A percentile compares a stretch with the other conserved stretches of the same genome.
Evolutionary conservation across 2,113 vertebrate genomes (phyloP).

Genomic region (Phaetusa simplex): DNA sequence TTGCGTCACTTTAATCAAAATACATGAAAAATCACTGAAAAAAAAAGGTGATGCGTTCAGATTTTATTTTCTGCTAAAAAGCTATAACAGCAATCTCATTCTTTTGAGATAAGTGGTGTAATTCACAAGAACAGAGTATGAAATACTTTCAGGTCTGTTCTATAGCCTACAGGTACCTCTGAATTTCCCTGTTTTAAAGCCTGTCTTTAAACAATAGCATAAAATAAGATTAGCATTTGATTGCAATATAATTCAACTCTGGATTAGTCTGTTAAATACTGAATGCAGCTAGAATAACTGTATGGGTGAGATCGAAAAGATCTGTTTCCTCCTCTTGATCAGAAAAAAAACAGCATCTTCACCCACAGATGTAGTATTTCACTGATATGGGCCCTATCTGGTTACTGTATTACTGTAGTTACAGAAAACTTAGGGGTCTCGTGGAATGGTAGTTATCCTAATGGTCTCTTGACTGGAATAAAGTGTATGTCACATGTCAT

Average conservation of each 20-base stretch:
- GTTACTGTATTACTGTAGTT: background rate
- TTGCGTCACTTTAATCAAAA: background rate
- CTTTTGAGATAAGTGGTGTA: background rate
- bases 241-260: background rate
- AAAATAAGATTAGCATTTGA: background rate
- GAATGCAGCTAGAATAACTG: background rate
- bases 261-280: background rate
- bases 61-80: background rate
- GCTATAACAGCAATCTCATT: background rate
- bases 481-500: background rate
- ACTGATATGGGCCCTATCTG: background rate
- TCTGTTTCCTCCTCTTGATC: background rate
- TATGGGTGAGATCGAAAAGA: background rate
- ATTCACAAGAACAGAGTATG: background rate
- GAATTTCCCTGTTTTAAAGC: background rate
- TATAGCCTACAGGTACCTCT: background rate
- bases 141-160: background rate
- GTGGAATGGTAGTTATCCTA: background rate
- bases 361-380: fast-evolving
- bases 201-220: background rate
- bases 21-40: background rate
- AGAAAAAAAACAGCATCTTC: background rate
- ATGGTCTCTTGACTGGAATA: background rate
- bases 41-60: background rate
- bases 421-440: background rate